These are phyloP conservation scores for Nanger granti DNA, from an alignment of 2,113 vertebrate species.

Conservation along the genomic window DNA sequence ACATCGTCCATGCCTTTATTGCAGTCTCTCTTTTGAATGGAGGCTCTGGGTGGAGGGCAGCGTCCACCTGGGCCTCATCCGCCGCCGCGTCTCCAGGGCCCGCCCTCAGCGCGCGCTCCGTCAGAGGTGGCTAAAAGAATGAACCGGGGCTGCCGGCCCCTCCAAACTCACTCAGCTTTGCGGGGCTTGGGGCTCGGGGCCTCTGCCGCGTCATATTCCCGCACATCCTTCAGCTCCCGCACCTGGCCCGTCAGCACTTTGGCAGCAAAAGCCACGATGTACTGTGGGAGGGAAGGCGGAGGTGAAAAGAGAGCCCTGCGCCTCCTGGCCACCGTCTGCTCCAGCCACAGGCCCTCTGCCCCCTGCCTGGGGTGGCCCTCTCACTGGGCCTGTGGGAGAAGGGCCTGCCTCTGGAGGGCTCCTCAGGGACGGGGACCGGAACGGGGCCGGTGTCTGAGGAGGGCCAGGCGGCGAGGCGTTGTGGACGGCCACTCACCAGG, in stretches of 20 bases:
- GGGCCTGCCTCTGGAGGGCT: fast-evolving
- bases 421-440: fast-evolving
- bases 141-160: neutral
- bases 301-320: neutral
- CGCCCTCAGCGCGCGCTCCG: fast-evolving
- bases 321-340: fast-evolving
- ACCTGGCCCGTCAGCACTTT: conserved; percentile 91
- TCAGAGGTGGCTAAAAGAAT: neutral
- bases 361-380: fast-evolving
- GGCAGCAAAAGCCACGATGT: conserved; percentile 91
- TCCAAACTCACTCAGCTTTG: conserved; percentile 77
- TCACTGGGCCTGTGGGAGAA: fast-evolving
- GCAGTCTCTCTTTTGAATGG: neutral
- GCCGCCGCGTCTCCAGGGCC: neutral
- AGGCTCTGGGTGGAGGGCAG: neutral
- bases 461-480: fast-evolving
- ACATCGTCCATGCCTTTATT: fast-evolving
- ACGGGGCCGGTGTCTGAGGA: fast-evolving
- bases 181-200: conserved; percentile 28
- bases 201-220: conserved; percentile 89
- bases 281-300: conserved; percentile 73
- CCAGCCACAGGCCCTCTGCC: neutral
- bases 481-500: conserved; percentile 82
- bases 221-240: conserved; percentile 89
- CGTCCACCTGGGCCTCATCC: fast-evolving